Conservation (phyloP, 2,797 vertebrate genomes). For the Enteromius fasciolatus region DNA sequence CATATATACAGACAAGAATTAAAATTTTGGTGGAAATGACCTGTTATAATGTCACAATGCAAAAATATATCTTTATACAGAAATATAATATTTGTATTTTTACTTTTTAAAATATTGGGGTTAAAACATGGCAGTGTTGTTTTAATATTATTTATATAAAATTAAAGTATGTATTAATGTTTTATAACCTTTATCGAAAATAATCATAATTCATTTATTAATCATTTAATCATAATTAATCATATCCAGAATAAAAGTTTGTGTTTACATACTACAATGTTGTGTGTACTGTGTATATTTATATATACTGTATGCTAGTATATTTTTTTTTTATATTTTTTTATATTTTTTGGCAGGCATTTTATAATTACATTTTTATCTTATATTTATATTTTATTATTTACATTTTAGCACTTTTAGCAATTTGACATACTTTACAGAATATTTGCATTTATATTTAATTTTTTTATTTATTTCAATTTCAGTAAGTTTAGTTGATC, state of each 20-base stretch:
- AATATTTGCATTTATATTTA: not conserved
- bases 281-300: not conserved
- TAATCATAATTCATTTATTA: no score
- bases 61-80: not conserved
- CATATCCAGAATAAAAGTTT: not conserved
- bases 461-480: not conserved
- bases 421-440: not conserved
- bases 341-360: not conserved
- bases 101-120: not conserved
- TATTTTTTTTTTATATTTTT: no score
- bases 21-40: not conserved
- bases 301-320: not conserved
- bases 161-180: not conserved
- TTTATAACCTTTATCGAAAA: not conserved
- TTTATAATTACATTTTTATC: not conserved
- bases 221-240: not conserved
- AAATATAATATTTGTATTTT: not conserved
- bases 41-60: not conserved
- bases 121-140: not conserved
- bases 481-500: not conserved
- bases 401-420: not conserved
- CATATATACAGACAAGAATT: not conserved
- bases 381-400: not conserved
- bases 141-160: not conserved
- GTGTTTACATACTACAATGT: not conserved